Evolutionary conservation across 2,113 vertebrate genomes (phyloP).

Genomic region (Tychaedon coryphoeus): DNA sequence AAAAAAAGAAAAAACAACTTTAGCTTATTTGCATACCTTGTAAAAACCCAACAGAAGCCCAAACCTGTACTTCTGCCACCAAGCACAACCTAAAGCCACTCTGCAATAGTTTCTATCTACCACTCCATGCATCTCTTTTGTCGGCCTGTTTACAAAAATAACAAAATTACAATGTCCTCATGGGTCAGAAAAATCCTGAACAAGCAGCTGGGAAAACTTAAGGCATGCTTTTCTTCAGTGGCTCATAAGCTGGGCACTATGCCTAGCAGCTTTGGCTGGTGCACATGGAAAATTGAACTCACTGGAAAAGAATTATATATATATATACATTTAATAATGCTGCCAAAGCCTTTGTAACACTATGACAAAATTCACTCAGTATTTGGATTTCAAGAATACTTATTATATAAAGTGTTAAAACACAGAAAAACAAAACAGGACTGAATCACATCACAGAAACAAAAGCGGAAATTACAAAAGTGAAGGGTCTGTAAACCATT

Average conservation of each 20-base stretch:
- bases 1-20: background rate
- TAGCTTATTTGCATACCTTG: background rate
- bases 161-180: background rate
- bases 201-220: background rate
- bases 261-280: background rate
- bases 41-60: background rate
- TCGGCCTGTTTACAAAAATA: background rate
- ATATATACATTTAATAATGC: background rate
- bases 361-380: background rate
- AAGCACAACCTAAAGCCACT: background rate
- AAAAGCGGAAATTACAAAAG: background rate
- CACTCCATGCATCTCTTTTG: background rate
- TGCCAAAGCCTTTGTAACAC: background rate
- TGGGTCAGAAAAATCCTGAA: background rate
- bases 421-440: background rate
- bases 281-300: background rate
- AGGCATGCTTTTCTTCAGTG: background rate
- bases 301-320: background rate
- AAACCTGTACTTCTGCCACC: background rate
- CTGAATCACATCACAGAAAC: background rate
- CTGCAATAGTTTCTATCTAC: background rate
- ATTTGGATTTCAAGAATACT: background rate
- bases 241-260: background rate
- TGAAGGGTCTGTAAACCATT: background rate
- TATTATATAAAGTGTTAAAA: background rate